These are phyloP conservation scores for Amiota mariae DNA, from an alignment of 2,888 invertebrate genomes.

Conservation along the genomic window DNA sequence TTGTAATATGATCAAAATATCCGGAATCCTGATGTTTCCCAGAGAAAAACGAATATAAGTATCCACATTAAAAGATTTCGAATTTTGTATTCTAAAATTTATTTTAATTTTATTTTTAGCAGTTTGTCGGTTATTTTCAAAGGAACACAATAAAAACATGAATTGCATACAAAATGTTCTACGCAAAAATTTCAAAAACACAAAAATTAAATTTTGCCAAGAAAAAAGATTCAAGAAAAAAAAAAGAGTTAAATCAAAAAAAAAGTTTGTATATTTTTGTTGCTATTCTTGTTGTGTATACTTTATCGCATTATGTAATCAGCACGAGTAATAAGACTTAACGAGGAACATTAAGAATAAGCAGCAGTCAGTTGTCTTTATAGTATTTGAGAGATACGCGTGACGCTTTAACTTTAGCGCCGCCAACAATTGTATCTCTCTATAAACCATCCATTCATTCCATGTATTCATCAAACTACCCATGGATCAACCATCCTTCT, in stretches of 20 bases:
- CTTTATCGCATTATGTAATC: conserved; percentile 64
- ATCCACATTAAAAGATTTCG: no score
- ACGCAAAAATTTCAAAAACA: conserved; percentile 11
- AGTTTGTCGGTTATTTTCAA: conserved; percentile 30
- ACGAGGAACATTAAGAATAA: conserved; percentile 24
- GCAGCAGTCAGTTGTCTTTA: neutral
- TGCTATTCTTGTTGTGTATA: conserved; percentile 43
- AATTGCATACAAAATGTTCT: conserved; percentile 49
- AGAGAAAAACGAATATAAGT: no score
- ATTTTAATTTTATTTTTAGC: no score
- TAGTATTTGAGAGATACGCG: no score
- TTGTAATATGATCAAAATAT: conserved; percentile 29
- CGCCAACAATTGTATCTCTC: no score
- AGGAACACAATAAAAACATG: conserved; percentile 15
- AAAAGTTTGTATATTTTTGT: no score
- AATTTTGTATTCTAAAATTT: no score
- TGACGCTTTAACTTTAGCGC: no score
- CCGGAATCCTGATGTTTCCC: no score
- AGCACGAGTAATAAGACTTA: conserved; percentile 58
- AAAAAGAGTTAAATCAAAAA: conserved; percentile 49
- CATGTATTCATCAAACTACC: no score
- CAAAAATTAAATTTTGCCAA: neutral
- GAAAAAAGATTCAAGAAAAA: neutral
- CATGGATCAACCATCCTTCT: no score
- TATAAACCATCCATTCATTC: no score